phyloP scores from a whole-genome alignment of 2,888 invertebrate species.

The Celastrina argiolus region DNA sequence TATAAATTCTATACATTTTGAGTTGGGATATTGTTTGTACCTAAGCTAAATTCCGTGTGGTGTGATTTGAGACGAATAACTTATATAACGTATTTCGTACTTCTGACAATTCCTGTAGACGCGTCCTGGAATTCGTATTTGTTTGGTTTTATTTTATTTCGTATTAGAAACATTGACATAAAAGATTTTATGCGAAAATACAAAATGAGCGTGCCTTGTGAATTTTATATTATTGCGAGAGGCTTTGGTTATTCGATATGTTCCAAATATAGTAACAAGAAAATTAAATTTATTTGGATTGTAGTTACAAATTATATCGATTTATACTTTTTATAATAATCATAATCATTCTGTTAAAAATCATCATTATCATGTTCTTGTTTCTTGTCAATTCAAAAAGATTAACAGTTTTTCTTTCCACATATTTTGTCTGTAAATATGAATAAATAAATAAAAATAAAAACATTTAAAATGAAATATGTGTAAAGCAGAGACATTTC shows the following conservation, averaged over 20 bases:
- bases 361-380: background rate
- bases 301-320: background rate
- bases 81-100: constrained; percentile 6
- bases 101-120: background rate
- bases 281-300: background rate
- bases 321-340: background rate
- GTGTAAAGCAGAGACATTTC: background rate
- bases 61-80: background rate
- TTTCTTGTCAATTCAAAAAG: background rate
- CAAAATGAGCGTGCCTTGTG: background rate
- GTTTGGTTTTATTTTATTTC: background rate
- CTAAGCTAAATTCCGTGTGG: background rate
- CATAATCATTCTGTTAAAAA: background rate
- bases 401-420: background rate
- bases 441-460: background rate
- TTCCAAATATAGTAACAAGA: background rate
- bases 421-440: background rate
- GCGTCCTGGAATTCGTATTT: background rate
- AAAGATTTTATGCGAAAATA: background rate
- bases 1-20: background rate
- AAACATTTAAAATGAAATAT: background rate
- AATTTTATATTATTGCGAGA: background rate
- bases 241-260: background rate
- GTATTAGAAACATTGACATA: constrained; percentile 4
- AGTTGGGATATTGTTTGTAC: background rate